Base-by-base conservation (phyloP, 2,113 vertebrate genomes). In the Dicaeum eximium region DNA sequence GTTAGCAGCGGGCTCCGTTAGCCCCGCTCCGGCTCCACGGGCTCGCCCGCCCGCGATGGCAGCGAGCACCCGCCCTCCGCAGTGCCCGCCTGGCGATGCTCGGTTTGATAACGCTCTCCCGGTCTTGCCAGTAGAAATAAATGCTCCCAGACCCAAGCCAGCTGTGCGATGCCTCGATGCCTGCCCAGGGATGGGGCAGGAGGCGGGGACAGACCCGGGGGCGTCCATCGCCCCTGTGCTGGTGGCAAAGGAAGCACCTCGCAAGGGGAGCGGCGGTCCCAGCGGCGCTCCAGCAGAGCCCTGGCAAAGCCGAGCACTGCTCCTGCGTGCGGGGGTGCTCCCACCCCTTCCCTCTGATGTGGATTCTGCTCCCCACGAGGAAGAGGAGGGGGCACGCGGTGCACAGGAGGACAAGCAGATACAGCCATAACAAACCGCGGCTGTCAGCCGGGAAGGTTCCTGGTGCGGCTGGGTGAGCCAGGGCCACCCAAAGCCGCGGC, bases 31-130 rank as follows among this genome's bases (percentile, higher is more conserved):
- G n/a, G n/a, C n/a, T n/a, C n/a, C n/a, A n/a, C n/a, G n/a, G n/a
- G n/a, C n/a, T n/a, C n/a, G n/a, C n/a, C n/a, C n/a, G n/a, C n/a
- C n/a, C n/a, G n/a, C 1, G 1, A 4, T 1, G 78, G 30, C 35
- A 5, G 30, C 6, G 23, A 33, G 30, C 25, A 1, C 3, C 81
- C 37, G 23, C 33, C 48, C 82, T 61, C 60, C 2, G 1, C 42
- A 2, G 54, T 0, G 1, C 30, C 85, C 30, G 0, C 9, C 22
- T 2, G 44, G 33, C 1, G 2, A 47, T 14, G 42, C 28, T 54
- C 28, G 0, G 0, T 15, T 25, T 25, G 6, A 4, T 13, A 33
- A 38, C 1, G 0, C 27, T 35, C 19, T 70, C 60, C 25, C 54
- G 28, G 23, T 7, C n/a, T 27, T n/a, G 45, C 45, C 64, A 33